A percentile compares a stretch with the other conserved stretches of the same genome.
Conservation (phyloP, 2,797 vertebrate species). For the Propithecus perrieri region DNA sequence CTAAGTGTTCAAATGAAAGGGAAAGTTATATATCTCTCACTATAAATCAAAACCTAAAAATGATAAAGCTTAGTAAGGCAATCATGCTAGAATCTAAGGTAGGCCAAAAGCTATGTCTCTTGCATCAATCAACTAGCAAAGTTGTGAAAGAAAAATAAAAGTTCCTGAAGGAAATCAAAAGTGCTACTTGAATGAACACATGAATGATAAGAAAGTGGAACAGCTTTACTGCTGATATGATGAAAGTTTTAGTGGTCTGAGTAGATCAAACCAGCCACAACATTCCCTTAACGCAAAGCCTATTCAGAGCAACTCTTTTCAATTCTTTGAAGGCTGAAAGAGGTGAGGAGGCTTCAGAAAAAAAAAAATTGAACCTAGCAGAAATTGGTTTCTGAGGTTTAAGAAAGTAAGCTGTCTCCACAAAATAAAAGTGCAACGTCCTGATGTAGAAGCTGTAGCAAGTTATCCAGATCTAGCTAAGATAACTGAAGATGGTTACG, state of each 20-base stretch:
- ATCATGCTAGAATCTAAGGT: neutral
- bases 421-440: neutral
- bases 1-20: neutral
- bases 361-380: neutral
- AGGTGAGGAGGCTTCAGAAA: neutral
- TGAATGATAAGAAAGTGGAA: neutral
- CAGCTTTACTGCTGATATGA: neutral
- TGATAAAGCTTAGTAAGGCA: neutral
- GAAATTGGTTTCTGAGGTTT: neutral
- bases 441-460: neutral
- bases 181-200: neutral
- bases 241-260: neutral
- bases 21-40: neutral
- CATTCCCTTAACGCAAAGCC: neutral
- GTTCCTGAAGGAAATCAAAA: neutral
- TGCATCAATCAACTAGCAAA: neutral
- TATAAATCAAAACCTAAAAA: neutral
- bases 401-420: neutral
- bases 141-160: neutral
- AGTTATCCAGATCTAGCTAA: neutral
- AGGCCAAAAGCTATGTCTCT: neutral
- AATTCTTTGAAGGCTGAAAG: neutral
- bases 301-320: neutral
- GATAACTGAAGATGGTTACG: neutral
- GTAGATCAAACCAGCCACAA: neutral